Evolutionary conservation across 2,797 vertebrate species (phyloP).

Genomic region (Sebastes trivittatus): DNA sequence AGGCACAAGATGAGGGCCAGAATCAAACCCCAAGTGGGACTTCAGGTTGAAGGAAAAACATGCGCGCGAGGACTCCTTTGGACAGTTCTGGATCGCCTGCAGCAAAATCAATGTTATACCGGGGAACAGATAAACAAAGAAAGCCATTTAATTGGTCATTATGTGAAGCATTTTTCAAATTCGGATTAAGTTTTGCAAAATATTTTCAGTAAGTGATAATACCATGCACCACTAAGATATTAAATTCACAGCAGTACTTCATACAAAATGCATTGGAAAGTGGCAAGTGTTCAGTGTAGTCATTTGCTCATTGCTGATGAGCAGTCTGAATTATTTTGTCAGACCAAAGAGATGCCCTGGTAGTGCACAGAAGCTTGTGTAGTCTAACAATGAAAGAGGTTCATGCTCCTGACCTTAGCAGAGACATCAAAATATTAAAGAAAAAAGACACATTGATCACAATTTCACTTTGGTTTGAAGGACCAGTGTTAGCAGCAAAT

Average conservation of each 20-base stretch:
- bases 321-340: not conserved
- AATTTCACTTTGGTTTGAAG: not conserved
- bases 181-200: slow-evolving; percentile 7
- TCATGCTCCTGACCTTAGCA: not conserved
- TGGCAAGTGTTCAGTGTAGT: not conserved
- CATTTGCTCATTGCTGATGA: not conserved
- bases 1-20: slow-evolving; percentile 64
- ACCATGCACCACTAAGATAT: not conserved
- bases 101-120: slow-evolving; percentile 64
- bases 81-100: slow-evolving; percentile 56
- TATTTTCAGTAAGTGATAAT: not conserved
- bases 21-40: slow-evolving; percentile 58
- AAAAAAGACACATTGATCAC: not conserved
- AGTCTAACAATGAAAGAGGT: not conserved
- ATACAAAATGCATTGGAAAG: slow-evolving; percentile 21
- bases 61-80: slow-evolving; percentile 52
- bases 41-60: slow-evolving; percentile 62
- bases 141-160: slow-evolving; percentile 49
- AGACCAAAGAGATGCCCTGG: not conserved
- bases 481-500: too few species aligned
- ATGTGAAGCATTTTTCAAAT: slow-evolving; percentile 24
- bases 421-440: not conserved
- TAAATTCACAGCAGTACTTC: slow-evolving; percentile 11
- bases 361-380: not conserved
- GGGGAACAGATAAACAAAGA: slow-evolving; percentile 30